Evolutionary conservation across 2,113 vertebrate genomes (phyloP).

Genomic region (Chlamydotis undulata): DNA sequence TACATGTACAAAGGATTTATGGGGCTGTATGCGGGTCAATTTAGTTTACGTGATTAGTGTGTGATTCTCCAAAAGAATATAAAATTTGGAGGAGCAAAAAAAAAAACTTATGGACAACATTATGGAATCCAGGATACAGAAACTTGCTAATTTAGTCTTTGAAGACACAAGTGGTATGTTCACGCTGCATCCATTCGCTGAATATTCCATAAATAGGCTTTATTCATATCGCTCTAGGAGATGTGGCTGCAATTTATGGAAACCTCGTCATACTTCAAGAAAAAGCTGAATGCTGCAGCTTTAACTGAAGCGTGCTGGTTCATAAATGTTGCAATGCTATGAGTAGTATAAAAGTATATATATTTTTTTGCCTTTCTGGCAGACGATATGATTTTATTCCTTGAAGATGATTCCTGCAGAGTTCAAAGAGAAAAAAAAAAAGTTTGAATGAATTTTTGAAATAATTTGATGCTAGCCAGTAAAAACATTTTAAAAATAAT

Average conservation of each 20-base stretch:
- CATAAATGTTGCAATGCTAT: constrained; percentile 26
- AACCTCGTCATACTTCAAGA: constrained; percentile 5
- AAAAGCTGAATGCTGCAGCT: constrained; percentile 48
- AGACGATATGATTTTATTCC: not conserved
- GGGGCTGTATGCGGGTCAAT: not conserved
- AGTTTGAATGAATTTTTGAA: not conserved
- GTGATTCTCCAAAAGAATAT: not conserved
- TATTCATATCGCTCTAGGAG: constrained; percentile 47
- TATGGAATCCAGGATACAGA: not conserved
- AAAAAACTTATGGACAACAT: not conserved
- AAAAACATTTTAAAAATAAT: not conserved
- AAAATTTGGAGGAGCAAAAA: not conserved
- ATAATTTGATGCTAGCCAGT: not conserved
- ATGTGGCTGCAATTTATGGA: constrained; percentile 55
- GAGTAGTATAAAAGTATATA: not conserved
- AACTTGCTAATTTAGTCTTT: constrained; percentile 35
- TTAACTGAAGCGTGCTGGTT: not conserved
- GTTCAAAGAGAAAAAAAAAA: not conserved
- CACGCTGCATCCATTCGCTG: constrained; percentile 27
- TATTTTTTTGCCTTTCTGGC: not conserved
- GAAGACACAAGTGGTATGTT: constrained; percentile 38
- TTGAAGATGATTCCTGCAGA: not conserved
- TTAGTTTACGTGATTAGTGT: not conserved
- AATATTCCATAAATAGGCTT: constrained; percentile 33
- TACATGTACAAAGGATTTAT: not conserved